phyloP scores from a whole-genome alignment of 2,888 invertebrate species.

The Crioceris asparagi region DNA sequence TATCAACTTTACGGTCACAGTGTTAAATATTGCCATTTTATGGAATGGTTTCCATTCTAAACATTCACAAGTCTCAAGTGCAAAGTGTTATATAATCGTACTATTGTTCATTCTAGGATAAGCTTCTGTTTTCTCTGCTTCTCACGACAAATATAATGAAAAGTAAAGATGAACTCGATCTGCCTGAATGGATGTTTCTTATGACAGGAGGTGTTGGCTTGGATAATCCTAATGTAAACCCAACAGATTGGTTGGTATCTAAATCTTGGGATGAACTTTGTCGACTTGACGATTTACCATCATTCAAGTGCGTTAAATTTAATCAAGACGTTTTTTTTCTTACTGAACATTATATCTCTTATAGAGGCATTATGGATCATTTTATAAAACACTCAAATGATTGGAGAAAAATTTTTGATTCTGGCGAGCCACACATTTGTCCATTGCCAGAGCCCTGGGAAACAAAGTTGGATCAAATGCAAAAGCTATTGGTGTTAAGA shows the following conservation, averaged over 20 bases:
- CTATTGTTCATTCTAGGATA: constrained; percentile 52
- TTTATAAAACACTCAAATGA: constrained; percentile 43
- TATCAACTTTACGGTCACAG: too few species aligned
- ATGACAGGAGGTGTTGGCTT: constrained; percentile 76
- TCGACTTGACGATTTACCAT: constrained; percentile 44
- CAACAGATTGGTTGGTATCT: constrained; percentile 57
- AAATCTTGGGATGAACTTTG: constrained; percentile 74
- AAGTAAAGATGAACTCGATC: constrained; percentile 48
- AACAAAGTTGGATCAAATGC: constrained; percentile 50
- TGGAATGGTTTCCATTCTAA: too few species aligned
- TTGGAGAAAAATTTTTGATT: constrained; percentile 72
- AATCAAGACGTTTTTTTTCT: constrained; percentile 1
- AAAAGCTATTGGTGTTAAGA: constrained; percentile 67
- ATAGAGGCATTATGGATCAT: constrained; percentile 53
- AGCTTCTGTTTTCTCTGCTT: constrained; percentile 75
- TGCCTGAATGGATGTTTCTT: constrained; percentile 72
- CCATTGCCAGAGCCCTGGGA: constrained; percentile 63
- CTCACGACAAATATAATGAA: constrained; percentile 60
- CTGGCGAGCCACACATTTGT: constrained; percentile 59
- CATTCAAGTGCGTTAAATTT: constrained; percentile 17
- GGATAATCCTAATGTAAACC: constrained; percentile 62
- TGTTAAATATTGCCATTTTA: too few species aligned
- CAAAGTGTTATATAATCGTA: too few species aligned
- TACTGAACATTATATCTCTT: too few species aligned
- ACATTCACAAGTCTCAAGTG: too few species aligned